phyloP scores from a whole-genome alignment of 2,113 vertebrate species.

The Acanthisitta chloris region DNA sequence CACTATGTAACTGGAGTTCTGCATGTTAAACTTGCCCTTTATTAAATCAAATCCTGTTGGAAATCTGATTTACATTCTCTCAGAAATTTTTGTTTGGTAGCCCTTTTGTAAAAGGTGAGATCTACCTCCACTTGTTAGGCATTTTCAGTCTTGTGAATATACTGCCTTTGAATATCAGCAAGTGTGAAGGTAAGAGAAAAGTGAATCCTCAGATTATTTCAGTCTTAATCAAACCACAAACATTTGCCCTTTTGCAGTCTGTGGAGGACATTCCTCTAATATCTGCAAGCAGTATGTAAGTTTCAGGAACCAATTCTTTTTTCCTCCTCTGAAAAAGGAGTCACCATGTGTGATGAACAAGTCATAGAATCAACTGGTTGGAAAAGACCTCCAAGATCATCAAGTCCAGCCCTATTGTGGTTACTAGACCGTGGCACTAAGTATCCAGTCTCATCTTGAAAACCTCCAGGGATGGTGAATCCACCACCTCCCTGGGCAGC shows the following conservation, averaged over 20 bases:
- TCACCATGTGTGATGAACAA: not conserved
- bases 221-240: not conserved
- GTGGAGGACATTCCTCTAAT: not conserved
- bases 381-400: too few species aligned
- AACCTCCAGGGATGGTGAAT: too few species aligned
- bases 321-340: not conserved
- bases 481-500: too few species aligned
- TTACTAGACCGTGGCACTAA: too few species aligned
- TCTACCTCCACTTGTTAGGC: not conserved
- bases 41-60: not conserved
- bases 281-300: not conserved
- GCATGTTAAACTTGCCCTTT: not conserved
- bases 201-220: not conserved
- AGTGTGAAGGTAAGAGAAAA: not conserved
- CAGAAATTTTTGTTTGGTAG: not conserved
- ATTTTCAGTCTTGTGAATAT: not conserved
- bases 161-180: not conserved
- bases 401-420: too few species aligned
- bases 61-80: not conserved
- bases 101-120: not conserved
- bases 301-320: not conserved
- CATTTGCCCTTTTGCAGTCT: not conserved
- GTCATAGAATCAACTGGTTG: too few species aligned
- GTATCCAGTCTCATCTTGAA: too few species aligned
- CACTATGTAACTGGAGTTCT: not conserved